These are phyloP conservation scores for Dynastes maya DNA, from an alignment of 2,888 invertebrate genomes.

Conservation along the genomic window DNA sequence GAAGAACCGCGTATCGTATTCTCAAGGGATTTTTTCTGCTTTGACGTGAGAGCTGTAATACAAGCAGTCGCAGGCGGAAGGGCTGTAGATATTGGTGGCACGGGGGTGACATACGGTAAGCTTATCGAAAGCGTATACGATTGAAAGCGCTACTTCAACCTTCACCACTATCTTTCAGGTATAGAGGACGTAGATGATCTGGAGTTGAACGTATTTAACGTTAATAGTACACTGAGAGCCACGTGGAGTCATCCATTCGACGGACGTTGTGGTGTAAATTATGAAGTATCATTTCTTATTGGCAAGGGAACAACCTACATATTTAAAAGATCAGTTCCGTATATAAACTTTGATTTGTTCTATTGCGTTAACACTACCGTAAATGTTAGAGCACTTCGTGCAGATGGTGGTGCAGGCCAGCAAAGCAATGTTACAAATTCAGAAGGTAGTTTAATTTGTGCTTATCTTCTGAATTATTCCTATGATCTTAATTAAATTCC, in stretches of 20 bases:
- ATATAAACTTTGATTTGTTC: not conserved
- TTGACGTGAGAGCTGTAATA: not conserved
- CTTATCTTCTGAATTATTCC: not conserved
- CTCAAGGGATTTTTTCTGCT: not conserved
- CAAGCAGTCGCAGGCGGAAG: not conserved
- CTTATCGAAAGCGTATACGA: not conserved
- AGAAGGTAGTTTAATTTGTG: not conserved
- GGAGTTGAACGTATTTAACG: not conserved
- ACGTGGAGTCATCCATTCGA: no score
- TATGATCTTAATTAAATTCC: not conserved
- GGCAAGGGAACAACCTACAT: no score
- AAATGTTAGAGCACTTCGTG: not conserved
- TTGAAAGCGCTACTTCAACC: no score
- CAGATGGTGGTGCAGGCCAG: not conserved
- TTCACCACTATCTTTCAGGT: no score
- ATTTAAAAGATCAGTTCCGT: no score
- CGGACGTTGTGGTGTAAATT: not conserved
- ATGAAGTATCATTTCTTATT: not conserved
- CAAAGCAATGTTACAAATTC: not conserved
- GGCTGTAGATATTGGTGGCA: not conserved
- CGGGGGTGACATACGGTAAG: not conserved
- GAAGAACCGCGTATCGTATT: not conserved
- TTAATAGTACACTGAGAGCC: not conserved
- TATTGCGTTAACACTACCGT: not conserved
- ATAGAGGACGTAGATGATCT: no score